Percentiles rank a stretch among this genome's conserved stretches.
These are phyloP conservation scores for Chloropsis hardwickii DNA, from an alignment of 2,113 vertebrate species.

Conservation along the genomic window DNA sequence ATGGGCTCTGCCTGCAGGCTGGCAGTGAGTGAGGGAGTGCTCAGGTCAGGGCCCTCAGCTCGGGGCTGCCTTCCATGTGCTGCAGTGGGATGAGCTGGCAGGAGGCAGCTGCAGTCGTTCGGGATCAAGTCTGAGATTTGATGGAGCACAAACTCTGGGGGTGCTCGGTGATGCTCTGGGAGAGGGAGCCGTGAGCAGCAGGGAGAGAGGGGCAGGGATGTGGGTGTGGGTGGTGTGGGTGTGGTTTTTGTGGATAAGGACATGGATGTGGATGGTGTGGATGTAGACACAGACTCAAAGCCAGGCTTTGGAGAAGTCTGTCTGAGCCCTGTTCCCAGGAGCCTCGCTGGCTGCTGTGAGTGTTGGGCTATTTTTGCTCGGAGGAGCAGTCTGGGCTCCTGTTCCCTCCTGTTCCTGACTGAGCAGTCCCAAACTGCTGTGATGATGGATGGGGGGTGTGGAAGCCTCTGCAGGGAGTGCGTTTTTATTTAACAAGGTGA, in stretches of 20 bases:
- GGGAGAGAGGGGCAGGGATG: too few relatives aligned
- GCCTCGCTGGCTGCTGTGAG: fast-evolving
- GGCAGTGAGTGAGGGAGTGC: fast-evolving
- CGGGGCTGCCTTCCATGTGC: fast-evolving
- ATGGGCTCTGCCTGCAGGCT: fast-evolving
- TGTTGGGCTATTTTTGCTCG: fast-evolving
- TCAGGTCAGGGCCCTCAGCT: fast-evolving
- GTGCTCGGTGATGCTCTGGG: background rate
- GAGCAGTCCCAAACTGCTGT: background rate
- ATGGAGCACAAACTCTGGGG: fast-evolving
- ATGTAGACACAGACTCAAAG: background rate
- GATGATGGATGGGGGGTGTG: background rate
- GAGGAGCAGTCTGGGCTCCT: background rate
- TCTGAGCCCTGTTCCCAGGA: too few relatives aligned
- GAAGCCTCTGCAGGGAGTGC: fast-evolving
- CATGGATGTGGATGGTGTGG: background rate
- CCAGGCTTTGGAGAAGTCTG: background rate
- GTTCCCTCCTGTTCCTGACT: background rate
- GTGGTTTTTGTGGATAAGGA: too few relatives aligned
- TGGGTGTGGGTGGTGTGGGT: background rate
- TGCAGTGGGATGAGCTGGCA: fast-evolving
- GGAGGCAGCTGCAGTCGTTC: fast-evolving
- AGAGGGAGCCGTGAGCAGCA: fast-evolving
- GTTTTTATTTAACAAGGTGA: background rate
- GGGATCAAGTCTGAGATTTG: fast-evolving